A percentile compares a stretch with the other conserved stretches of the same genome.
Conservation (phyloP, 2,888 invertebrate genomes). For the Belgica antarctica region DNA sequence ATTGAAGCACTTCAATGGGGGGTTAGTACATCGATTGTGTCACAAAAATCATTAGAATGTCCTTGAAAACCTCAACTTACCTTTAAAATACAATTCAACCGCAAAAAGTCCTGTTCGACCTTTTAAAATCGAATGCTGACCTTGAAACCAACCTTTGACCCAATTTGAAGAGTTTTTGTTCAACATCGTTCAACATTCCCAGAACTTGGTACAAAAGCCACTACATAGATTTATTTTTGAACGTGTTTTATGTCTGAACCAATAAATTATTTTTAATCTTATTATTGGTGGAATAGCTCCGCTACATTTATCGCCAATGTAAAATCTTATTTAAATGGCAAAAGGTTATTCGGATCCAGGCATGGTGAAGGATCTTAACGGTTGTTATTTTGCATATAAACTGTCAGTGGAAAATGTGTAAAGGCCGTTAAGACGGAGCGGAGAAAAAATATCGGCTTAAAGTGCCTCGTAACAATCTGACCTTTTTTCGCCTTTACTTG, state of each 20-base stretch:
- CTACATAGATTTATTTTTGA: not conserved
- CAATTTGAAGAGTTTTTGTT: too few relatives aligned
- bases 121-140: too few relatives aligned
- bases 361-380: conserved; percentile 1
- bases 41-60: too few relatives aligned
- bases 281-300: conserved; percentile 27
- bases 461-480: conserved; percentile 24
- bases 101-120: too few relatives aligned
- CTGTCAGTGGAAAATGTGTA: conserved; percentile 23
- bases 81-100: too few relatives aligned
- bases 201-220: too few relatives aligned
- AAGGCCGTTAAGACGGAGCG: not conserved
- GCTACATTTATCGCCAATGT: conserved; percentile 35
- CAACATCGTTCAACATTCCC: too few relatives aligned
- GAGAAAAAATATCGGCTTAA: conserved; percentile 8
- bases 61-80: too few relatives aligned
- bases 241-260: conserved; percentile 13
- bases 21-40: too few relatives aligned
- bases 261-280: conserved; percentile 43
- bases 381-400: conserved; percentile 38
- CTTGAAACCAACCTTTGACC: too few relatives aligned
- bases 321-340: conserved; percentile 39
- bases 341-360: conserved; percentile 16
- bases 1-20: too few relatives aligned
- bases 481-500: conserved; percentile 15